phyloP scores from a whole-genome alignment of 2,888 invertebrate species.

The Vanessa cardui region DNA sequence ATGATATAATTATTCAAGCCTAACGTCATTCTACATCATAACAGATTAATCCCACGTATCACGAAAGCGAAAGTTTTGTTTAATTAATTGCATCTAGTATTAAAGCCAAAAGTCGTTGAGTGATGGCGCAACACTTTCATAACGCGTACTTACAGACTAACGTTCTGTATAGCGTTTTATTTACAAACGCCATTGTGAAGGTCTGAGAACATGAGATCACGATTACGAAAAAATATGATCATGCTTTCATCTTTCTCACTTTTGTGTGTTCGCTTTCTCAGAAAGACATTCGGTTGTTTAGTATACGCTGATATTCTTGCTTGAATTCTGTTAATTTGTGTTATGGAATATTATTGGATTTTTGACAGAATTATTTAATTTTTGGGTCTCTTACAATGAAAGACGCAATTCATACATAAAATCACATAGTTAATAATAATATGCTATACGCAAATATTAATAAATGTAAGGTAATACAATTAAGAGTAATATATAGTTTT shows the following conservation, averaged over 20 bases:
- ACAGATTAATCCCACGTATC: slow-evolving; percentile 40
- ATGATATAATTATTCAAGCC: not conserved
- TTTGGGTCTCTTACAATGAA: no score
- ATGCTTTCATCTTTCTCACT: slow-evolving; percentile 64
- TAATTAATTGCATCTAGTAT: slow-evolving; percentile 61
- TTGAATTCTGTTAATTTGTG: slow-evolving; percentile 2
- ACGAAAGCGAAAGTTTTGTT: slow-evolving; percentile 46
- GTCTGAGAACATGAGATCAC: slow-evolving; percentile 50
- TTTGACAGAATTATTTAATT: no score
- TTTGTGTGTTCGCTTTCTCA: slow-evolving; percentile 51
- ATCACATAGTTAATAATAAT: no score
- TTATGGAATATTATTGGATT: not conserved
- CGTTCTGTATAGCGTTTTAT: slow-evolving; percentile 43
- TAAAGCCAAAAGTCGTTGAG: slow-evolving; percentile 53
- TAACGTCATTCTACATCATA: slow-evolving; percentile 10
- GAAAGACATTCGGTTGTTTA: slow-evolving; percentile 29
- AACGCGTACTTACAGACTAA: slow-evolving; percentile 42
- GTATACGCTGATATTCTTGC: slow-evolving; percentile 24
- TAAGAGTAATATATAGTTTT: no score
- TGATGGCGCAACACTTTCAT: slow-evolving; percentile 67
- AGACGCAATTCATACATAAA: no score
- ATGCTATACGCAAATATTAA: no score
- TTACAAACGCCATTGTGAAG: slow-evolving; percentile 52
- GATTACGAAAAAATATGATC: slow-evolving; percentile 48
- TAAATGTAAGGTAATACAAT: no score